Conservation (phyloP, 2,888 invertebrate species). For the Gnatocerus cornutus region DNA sequence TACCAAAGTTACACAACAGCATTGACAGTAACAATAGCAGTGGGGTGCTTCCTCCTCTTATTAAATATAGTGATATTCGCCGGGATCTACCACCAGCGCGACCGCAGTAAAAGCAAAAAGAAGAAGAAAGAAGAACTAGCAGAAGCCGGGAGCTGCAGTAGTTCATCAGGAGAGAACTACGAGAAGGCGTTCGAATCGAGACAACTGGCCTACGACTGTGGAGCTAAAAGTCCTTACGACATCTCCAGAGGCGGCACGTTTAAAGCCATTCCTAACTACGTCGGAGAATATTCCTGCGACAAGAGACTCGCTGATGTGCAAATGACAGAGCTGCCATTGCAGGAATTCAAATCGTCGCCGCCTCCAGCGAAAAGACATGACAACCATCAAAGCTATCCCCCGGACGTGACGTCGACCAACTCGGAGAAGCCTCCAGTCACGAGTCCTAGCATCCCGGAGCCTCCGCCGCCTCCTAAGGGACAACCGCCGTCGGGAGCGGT, state of each 20-base stretch:
- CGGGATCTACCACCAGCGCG: constrained; percentile 90
- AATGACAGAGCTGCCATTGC: constrained; percentile 78
- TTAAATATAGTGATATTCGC: constrained; percentile 91
- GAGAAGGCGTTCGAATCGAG: constrained; percentile 71
- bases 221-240: constrained; percentile 70
- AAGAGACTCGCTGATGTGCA: constrained; percentile 77
- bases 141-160: constrained; percentile 82
- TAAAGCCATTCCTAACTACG: constrained; percentile 74
- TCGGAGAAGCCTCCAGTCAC: constrained; percentile 64
- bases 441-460: constrained; percentile 75
- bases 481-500: constrained; percentile 69
- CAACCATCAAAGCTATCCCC: constrained; percentile 64
- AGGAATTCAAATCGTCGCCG: constrained; percentile 77
- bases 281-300: constrained; percentile 78
- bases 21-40: constrained; percentile 89
- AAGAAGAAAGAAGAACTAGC: constrained; percentile 85
- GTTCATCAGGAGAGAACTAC: constrained; percentile 76
- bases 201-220: constrained; percentile 59
- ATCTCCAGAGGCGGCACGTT: constrained; percentile 74
- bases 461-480: constrained; percentile 76
- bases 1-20: constrained; percentile 93
- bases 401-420: constrained; percentile 68
- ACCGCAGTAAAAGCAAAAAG: constrained; percentile 74
- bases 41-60: constrained; percentile 87
- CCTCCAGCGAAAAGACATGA: constrained; percentile 73